These are phyloP conservation scores for Xenotilapia longispinis DNA, from an alignment of 2,113 vertebrate genomes.

Conservation along the genomic window DNA sequence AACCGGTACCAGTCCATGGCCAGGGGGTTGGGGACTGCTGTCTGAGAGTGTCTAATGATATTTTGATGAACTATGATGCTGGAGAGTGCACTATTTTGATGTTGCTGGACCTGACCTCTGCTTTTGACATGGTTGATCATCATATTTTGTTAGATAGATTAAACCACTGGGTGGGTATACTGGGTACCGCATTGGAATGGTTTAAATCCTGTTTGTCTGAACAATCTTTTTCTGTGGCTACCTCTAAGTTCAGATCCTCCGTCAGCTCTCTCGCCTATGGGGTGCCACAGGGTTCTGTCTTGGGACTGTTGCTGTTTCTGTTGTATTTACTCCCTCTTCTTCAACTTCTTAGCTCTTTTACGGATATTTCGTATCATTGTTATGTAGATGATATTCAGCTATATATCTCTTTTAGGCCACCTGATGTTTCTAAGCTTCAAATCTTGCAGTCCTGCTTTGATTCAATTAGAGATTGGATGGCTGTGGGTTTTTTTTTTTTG, in stretches of 20 bases:
- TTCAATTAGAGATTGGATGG: not conserved
- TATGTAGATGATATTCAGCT: not conserved
- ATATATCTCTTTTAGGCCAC: not conserved
- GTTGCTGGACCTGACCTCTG: not conserved
- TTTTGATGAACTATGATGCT: not conserved
- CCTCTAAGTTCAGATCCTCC: not conserved
- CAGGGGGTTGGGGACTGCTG: not conserved
- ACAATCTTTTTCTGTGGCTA: not conserved
- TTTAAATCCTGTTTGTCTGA: not conserved
- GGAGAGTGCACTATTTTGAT: not conserved
- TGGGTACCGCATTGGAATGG: not conserved
- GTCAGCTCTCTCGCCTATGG: not conserved
- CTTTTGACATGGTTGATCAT: not conserved
- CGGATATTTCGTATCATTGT: not conserved
- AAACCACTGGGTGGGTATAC: not conserved
- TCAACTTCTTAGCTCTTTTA: not conserved
- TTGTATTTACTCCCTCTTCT: not conserved
- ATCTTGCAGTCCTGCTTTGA: not conserved
- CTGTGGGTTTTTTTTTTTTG: accelerated
- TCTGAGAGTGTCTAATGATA: not conserved
- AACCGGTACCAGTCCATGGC: not conserved
- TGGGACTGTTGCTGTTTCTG: not conserved
- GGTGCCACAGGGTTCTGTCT: not conserved
- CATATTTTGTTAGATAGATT: not conserved
- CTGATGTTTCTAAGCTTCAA: not conserved